Evolutionary conservation across 2,797 vertebrate species (phyloP), one percentile per base, ranked within the genome.

Genomic region (Chiroxiphia lanceolata): DNA sequence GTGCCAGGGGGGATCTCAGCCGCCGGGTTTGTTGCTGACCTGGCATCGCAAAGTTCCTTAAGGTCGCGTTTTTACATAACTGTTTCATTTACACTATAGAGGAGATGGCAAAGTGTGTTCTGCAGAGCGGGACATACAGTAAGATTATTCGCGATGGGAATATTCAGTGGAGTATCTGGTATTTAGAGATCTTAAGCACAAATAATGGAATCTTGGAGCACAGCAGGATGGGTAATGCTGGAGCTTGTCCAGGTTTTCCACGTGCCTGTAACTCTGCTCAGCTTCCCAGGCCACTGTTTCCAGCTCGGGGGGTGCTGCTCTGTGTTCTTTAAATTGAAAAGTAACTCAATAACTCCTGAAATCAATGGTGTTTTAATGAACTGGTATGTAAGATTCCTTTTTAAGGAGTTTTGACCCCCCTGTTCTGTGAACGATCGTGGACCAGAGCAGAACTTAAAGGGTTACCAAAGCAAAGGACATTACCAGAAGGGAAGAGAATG

Each of bases 1-100:
- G 1, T 33, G 19, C 19, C 9, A 29, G 0, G 59, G 21, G 21
- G 27, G 29, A 5, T 10, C 67, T 44, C 2, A 4, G 64, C 21
- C 12, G 65, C 19, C 15, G 74, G 26, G 15, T 25, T 45, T 21
- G 0, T 1, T 14, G 61, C 27, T 31, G 20, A 26, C 0, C 51
- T 3, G 50, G 51, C 38, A 11, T 10, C 17, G 9, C 38, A 0
- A 4, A 40, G n/a, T 22, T 65, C 10, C 6, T 15, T 8, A 9
- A 25, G 23, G 38, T 0, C 25, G 0, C 9, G 0, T 6, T 48
- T 61, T 20, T 27, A 17, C 1, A 0, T 3, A 2, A 2, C 31
- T 6, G 5, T 23, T 42, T 9, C 6, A 1, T 44, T 81, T 27
- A 26, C 1, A 2, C 40, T 10, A 0, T 2, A 27, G 59, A 20